Evolutionary conservation across 2,113 vertebrate genomes (phyloP).

Genomic region (Thinocorus orbignyianus): DNA sequence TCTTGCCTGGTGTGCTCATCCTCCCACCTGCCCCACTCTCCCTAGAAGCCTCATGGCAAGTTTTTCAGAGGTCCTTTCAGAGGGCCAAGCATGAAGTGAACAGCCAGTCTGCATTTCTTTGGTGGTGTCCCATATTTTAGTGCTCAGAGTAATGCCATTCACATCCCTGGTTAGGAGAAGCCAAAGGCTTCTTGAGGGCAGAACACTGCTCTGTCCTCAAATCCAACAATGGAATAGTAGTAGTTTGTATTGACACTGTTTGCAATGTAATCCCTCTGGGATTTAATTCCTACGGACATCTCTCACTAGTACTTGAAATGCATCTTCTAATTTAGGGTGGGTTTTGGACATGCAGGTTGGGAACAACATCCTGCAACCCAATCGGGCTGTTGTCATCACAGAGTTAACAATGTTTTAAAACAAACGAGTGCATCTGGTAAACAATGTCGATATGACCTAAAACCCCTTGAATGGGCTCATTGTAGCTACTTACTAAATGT

Average conservation of each 20-base stretch:
- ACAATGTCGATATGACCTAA: constrained; percentile 56
- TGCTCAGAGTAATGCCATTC: background rate
- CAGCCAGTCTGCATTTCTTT: background rate
- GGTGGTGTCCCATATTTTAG: background rate
- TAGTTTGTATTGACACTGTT: background rate
- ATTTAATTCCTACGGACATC: background rate
- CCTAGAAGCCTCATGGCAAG: background rate
- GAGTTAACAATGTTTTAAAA: constrained; percentile 50
- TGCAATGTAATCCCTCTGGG: background rate
- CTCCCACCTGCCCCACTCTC: rapidly evolving
- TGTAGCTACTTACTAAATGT: constrained; percentile 50
- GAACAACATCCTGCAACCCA: background rate
- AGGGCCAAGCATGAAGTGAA: background rate
- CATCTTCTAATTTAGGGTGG: background rate
- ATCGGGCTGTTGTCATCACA: background rate
- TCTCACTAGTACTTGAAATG: background rate
- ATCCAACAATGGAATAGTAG: background rate
- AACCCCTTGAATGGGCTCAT: constrained; percentile 22
- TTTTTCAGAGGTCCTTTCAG: background rate
- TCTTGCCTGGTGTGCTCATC: background rate
- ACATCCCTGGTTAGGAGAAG: background rate
- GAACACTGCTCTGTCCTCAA: background rate
- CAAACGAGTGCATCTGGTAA: constrained; percentile 40
- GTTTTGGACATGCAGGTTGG: background rate
- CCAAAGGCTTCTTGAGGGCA: background rate